Evolutionary conservation across 2,888 invertebrate species (phyloP).

Genomic region (Cryptocheilus praepositus): DNA sequence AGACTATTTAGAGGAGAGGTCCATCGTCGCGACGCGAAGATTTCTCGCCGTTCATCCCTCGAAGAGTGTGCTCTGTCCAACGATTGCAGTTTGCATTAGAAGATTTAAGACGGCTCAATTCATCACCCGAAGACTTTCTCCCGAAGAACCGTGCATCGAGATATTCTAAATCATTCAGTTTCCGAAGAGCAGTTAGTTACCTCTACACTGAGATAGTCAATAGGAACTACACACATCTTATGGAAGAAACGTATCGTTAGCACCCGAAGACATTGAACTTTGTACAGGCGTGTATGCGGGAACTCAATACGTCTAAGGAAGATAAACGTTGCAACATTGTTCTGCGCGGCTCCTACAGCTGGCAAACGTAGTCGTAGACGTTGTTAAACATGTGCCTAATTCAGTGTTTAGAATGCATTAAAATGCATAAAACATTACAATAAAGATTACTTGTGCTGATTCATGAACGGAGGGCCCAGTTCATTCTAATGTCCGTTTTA

Average conservation of each 20-base stretch:
- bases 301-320: no score
- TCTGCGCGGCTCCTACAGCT: background rate
- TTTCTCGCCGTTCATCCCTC: background rate
- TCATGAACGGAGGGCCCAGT: no score
- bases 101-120: background rate
- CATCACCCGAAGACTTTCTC: background rate
- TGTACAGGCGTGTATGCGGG: no score
- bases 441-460: background rate
- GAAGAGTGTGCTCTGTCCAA: no score
- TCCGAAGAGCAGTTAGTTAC: no score
- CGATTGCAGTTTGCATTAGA: background rate
- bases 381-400: conserved; percentile 1
- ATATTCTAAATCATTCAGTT: no score
- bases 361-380: background rate
- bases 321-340: no score
- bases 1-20: conserved; percentile 19
- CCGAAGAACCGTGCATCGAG: background rate
- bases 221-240: no score
- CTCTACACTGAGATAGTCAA: no score
- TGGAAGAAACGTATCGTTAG: no score
- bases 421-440: background rate
- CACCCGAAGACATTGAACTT: no score
- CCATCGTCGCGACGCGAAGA: background rate
- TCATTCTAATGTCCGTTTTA: no score
- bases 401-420: background rate